These are phyloP conservation scores for Spialia ferax DNA, from an alignment of 2,888 invertebrate genomes.

Conservation along the genomic window DNA sequence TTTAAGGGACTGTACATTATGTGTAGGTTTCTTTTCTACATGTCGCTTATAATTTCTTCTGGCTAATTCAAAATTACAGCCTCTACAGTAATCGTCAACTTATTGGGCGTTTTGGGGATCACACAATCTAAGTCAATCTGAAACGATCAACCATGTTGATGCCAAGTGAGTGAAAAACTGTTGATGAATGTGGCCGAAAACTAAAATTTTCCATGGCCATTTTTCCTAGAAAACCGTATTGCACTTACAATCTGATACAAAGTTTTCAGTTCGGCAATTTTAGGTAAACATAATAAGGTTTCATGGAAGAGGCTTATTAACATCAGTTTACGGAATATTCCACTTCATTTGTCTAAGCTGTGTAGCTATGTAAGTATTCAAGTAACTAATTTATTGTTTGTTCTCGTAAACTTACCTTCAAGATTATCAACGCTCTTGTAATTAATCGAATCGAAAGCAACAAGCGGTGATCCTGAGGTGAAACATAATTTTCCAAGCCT, in stretches of 20 bases:
- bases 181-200: too few relatives aligned
- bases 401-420: not conserved
- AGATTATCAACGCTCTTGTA: not conserved
- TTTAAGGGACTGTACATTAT: not conserved
- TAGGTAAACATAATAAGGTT: conserved; percentile 13
- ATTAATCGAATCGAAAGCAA: not conserved
- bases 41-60: too few relatives aligned
- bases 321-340: conserved; percentile 14
- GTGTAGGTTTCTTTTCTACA: too few relatives aligned
- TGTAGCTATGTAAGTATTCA: too few relatives aligned
- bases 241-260: not conserved
- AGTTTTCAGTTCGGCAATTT: not conserved
- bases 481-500: not conserved
- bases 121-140: too few relatives aligned
- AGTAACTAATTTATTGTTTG: too few relatives aligned
- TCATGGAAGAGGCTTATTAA: conserved; percentile 17
- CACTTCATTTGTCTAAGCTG: conserved; percentile 4
- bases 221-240: not conserved
- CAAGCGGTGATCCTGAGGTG: not conserved
- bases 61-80: too few relatives aligned
- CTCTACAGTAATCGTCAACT: too few relatives aligned
- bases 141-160: too few relatives aligned
- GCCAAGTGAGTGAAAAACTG: too few relatives aligned
- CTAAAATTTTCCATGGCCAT: too few relatives aligned
- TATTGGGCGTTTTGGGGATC: too few relatives aligned